Percentiles rank a stretch among this genome's conserved stretches.
These are phyloP conservation scores for Darwinula stevensoni DNA, from an alignment of 2,888 invertebrate species.

Conservation along the genomic window DNA sequence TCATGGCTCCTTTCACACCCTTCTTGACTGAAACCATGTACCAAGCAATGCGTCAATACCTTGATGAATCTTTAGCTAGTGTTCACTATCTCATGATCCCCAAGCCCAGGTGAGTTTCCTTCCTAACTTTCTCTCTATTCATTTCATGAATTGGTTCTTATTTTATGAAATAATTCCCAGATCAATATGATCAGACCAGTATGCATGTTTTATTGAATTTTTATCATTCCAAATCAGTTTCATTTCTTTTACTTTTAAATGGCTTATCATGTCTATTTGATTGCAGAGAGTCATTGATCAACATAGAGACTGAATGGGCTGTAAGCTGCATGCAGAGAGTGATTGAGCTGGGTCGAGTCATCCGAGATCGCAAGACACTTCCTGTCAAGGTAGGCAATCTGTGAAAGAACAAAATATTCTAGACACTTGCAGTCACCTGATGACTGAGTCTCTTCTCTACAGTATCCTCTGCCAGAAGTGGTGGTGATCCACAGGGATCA, in stretches of 20 bases:
- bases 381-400: constrained; percentile 36
- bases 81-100: constrained; percentile 82
- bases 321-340: constrained; percentile 79
- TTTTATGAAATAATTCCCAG: no score
- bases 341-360: constrained; percentile 69
- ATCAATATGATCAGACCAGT: no score
- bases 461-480: constrained; percentile 78
- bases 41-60: constrained; percentile 42
- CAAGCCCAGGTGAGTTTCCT: constrained; percentile 20
- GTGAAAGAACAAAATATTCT: not conserved
- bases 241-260: no score
- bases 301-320: constrained; percentile 56
- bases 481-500: constrained; percentile 71
- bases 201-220: no score
- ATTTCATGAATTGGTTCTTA: constrained; percentile 6
- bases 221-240: no score
- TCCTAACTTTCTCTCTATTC: constrained; percentile 1
- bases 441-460: no score
- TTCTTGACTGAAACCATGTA: constrained; percentile 87
- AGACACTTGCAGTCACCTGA: not conserved
- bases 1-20: constrained; percentile 95
- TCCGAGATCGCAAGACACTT: constrained; percentile 71
- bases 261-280: no score
- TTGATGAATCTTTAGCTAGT: constrained; percentile 17
- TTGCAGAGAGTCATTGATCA: constrained; percentile 36